A percentile compares a stretch with the other conserved stretches of the same genome.
These are phyloP conservation scores for Patella depressa DNA, from an alignment of 2,888 invertebrate species.

Conservation along the genomic window DNA sequence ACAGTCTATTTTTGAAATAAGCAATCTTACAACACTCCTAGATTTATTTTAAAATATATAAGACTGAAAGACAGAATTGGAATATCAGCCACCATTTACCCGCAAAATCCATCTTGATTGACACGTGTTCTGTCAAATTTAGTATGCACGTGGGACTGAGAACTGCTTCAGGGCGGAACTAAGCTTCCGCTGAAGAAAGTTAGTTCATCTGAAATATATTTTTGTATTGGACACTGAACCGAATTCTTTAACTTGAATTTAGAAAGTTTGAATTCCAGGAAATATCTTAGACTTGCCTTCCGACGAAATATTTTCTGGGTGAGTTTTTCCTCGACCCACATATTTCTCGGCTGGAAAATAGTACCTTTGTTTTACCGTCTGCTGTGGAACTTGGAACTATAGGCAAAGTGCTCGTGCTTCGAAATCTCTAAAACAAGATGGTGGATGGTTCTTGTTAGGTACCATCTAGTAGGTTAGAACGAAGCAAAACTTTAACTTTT, in stretches of 20 bases:
- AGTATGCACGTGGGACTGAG: conserved; percentile 5
- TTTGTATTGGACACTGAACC: not conserved
- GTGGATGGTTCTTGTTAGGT: conserved; percentile 16
- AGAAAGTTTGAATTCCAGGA: too few relatives aligned
- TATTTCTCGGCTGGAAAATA: conserved; percentile 18
- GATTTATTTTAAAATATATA: too few relatives aligned
- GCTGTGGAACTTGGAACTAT: conserved; percentile 18
- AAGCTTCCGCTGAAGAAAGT: conserved; percentile 25
- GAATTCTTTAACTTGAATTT: not conserved
- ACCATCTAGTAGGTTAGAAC: conserved; percentile 1
- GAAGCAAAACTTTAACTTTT: not conserved
- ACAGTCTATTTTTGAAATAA: too few relatives aligned
- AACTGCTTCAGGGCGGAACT: conserved; percentile 21
- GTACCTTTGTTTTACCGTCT: conserved; percentile 33
- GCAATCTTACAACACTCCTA: too few relatives aligned
- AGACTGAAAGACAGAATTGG: too few relatives aligned
- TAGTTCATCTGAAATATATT: conserved; percentile 18
- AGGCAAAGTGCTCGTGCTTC: conserved; percentile 17
- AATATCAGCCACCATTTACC: too few relatives aligned
- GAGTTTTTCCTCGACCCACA: too few relatives aligned
- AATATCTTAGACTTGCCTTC: too few relatives aligned
- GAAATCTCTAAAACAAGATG: conserved; percentile 30
- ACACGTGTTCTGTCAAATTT: too few relatives aligned
- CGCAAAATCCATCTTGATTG: too few relatives aligned
- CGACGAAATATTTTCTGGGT: too few relatives aligned